Evolutionary conservation across 2,797 vertebrate genomes (phyloP).

Genomic region (Phoxinus dragarum): DNA sequence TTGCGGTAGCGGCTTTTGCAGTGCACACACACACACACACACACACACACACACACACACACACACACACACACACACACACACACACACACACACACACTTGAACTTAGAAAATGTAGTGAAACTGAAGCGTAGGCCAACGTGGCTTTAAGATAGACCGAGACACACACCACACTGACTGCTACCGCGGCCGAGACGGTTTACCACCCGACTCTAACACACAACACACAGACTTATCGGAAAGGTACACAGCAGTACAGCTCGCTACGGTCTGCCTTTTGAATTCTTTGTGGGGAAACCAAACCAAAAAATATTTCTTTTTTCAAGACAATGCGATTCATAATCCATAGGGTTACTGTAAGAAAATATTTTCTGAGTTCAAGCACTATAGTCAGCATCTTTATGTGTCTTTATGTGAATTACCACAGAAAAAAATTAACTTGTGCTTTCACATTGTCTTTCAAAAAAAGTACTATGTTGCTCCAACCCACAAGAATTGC

Average conservation of each 20-base stretch:
- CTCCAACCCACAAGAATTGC: neutral
- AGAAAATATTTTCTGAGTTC: neutral
- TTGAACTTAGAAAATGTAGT: neutral
- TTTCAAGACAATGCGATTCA: neutral
- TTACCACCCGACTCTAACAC: constrained; percentile 13
- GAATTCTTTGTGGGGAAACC: neutral
- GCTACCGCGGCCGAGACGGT: constrained; percentile 23
- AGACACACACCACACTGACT: constrained; percentile 39
- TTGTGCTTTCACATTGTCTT: neutral
- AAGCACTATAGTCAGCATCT: neutral
- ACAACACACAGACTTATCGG: constrained; percentile 10
- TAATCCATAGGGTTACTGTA: neutral
- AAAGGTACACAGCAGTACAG: constrained; percentile 36
- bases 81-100: neutral
- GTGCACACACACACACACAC: neutral
- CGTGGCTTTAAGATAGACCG: constrained; percentile 38
- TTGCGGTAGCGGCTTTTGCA: constrained; percentile 65
- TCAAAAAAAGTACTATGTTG: neutral
- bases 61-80: no score
- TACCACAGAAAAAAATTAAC: neutral
- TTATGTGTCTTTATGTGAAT: neutral
- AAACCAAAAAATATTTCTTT: neutral
- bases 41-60: no score
- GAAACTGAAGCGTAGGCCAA: constrained; percentile 41
- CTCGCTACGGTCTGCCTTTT: neutral